phyloP scores from a whole-genome alignment of 2,113 vertebrate genomes.

The Gallinago media region DNA sequence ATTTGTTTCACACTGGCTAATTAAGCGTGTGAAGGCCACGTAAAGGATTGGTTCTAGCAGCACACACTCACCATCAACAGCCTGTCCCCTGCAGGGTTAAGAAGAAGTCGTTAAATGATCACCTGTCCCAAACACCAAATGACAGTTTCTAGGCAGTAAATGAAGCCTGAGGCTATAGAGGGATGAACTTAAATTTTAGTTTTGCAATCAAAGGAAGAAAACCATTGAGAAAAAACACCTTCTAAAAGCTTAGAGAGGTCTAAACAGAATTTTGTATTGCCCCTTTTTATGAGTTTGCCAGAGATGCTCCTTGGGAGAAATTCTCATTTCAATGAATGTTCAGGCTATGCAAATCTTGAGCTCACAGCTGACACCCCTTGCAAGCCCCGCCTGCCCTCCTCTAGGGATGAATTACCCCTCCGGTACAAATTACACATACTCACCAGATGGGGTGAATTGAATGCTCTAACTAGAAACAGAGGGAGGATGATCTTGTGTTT shows the following conservation, averaged over 20 bases:
- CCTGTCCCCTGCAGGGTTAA: conserved; percentile 50
- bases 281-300: conserved; percentile 2
- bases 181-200: not conserved
- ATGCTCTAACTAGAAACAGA: conserved; percentile 59
- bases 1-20: not conserved
- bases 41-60: conserved; percentile 41
- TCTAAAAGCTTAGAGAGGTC: not conserved
- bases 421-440: conserved; percentile 58
- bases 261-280: not conserved
- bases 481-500: conserved; percentile 68
- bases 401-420: conserved; percentile 68
- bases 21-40: not conserved
- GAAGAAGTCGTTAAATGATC: not conserved
- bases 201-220: not conserved
- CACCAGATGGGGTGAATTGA: conserved; percentile 66
- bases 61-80: conserved; percentile 2
- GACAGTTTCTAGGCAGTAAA: conserved; percentile 2
- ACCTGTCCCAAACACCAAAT: conserved; percentile 41
- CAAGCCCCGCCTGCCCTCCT: conserved; percentile 45
- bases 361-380: conserved; percentile 51
- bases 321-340: conserved; percentile 14
- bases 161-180: not conserved
- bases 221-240: not conserved
- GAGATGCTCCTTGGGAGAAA: conserved; percentile 47
- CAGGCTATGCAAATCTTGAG: conserved; percentile 48